phyloP scores from a whole-genome alignment of 2,113 vertebrate genomes.

The Promerops cafer region DNA sequence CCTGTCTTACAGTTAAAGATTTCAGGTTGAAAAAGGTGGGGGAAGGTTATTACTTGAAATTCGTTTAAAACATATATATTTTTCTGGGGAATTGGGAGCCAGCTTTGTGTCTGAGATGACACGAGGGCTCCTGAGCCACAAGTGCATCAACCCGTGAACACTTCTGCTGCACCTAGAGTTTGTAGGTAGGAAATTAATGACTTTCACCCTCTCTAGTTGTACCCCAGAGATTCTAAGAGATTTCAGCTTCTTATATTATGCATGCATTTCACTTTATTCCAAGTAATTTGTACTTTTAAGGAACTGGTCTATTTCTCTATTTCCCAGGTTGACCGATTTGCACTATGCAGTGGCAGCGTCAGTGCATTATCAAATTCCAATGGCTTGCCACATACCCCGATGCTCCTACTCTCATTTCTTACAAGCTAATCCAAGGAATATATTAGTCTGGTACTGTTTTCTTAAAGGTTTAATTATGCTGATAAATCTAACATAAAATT shows the following conservation, averaged over 20 bases:
- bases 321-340: not conserved
- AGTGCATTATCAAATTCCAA: not conserved
- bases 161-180: not conserved
- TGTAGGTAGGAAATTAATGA: not conserved
- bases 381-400: rapidly evolving
- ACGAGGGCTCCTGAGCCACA: not conserved
- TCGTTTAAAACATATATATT: not conserved
- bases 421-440: not conserved
- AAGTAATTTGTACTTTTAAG: not conserved
- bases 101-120: not conserved
- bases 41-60: not conserved
- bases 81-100: not conserved
- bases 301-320: not conserved
- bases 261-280: not conserved
- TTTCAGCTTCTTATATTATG: not conserved
- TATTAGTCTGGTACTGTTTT: not conserved
- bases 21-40: not conserved
- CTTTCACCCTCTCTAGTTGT: not conserved
- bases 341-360: not conserved
- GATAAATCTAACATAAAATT: not conserved
- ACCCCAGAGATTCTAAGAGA: not conserved
- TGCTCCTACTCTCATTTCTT: not conserved
- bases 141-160: not conserved
- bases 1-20: not conserved
- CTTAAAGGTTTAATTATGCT: not conserved